Percentiles rank a stretch among this genome's conserved stretches.
Conservation (phyloP, 2,797 vertebrate genomes). For the Parauchenoglanis ngamensis region DNA sequence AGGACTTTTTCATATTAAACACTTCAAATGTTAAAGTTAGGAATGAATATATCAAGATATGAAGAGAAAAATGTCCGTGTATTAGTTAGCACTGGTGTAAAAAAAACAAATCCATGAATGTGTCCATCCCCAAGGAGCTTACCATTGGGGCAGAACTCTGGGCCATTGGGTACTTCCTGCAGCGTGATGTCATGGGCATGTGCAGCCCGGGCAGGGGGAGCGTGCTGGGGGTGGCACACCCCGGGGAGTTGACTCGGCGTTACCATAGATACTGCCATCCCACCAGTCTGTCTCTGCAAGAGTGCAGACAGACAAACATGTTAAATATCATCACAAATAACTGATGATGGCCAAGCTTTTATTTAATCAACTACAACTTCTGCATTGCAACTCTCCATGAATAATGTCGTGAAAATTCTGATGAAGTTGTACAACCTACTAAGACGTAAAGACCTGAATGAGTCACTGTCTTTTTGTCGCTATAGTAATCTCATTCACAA, state of each 20-base stretch:
- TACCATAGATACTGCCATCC: slow-evolving; percentile 63
- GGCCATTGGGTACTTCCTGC: slow-evolving; percentile 92
- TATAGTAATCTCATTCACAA: slow-evolving; percentile 41
- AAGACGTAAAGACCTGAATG: slow-evolving; percentile 1
- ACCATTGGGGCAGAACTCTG: slow-evolving; percentile 83
- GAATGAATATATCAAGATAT: background rate
- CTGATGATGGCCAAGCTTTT: background rate
- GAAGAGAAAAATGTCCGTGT: background rate
- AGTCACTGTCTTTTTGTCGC: slow-evolving; percentile 22
- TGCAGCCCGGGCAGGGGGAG: slow-evolving; percentile 76
- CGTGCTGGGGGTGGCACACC: slow-evolving; percentile 77
- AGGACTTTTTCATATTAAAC: slow-evolving; percentile 26
- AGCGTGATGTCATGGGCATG: slow-evolving; percentile 82
- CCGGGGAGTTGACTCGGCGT: slow-evolving; percentile 79
- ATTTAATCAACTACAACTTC: background rate
- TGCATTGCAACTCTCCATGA: background rate
- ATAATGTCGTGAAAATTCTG: background rate
- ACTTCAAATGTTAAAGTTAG: slow-evolving; percentile 19
- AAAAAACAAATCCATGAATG: background rate
- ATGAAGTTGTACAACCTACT: background rate
- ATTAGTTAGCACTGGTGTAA: background rate
- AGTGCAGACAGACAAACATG: slow-evolving; percentile 48
- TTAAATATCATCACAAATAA: slow-evolving; percentile 8
- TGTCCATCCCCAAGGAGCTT: slow-evolving; percentile 59
- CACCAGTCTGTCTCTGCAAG: slow-evolving; percentile 78